phyloP scores from a whole-genome alignment of 2,888 invertebrate species.

The Hoplodrina ambigua region DNA sequence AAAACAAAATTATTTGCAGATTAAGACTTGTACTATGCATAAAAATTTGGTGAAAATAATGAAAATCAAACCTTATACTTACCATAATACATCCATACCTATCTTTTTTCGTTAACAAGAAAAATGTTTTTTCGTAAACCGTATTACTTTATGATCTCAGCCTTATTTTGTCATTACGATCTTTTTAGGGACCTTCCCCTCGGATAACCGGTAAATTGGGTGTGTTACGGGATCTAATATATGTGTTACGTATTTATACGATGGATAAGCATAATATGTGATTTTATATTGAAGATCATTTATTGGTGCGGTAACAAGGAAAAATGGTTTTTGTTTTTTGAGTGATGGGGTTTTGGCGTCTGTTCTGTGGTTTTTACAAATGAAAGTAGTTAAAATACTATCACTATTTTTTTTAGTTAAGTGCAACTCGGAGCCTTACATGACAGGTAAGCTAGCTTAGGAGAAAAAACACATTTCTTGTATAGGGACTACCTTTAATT shows the following conservation, averaged over 20 bases:
- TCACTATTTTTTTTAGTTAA: too few relatives aligned
- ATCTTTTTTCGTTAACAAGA: slow-evolving; percentile 26
- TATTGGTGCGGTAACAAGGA: slow-evolving; percentile 31
- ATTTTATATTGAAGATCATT: slow-evolving; percentile 47
- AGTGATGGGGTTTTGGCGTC: slow-evolving; percentile 6
- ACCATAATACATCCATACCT: slow-evolving; percentile 8
- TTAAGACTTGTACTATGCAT: too few relatives aligned
- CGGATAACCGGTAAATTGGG: slow-evolving; percentile 65
- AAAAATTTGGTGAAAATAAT: too few relatives aligned
- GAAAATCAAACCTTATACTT: slow-evolving; percentile 33
- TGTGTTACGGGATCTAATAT: slow-evolving; percentile 52
- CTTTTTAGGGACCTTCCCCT: slow-evolving; percentile 61
- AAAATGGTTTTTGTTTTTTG: slow-evolving; percentile 19
- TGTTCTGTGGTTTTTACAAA: background rate
- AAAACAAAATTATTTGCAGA: too few relatives aligned
- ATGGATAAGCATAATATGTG: slow-evolving; percentile 45
- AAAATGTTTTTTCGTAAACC: slow-evolving; percentile 36
- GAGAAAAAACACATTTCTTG: too few relatives aligned
- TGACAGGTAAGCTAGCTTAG: too few relatives aligned
- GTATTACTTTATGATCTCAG: slow-evolving; percentile 38
- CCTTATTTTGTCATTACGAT: slow-evolving; percentile 60
- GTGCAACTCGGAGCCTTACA: too few relatives aligned
- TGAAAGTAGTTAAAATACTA: background rate
- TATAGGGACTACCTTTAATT: too few relatives aligned
- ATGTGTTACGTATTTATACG: slow-evolving; percentile 49